phyloP scores from a whole-genome alignment of 1,140 invertebrate species.

The Monomorium pharaonis region DNA sequence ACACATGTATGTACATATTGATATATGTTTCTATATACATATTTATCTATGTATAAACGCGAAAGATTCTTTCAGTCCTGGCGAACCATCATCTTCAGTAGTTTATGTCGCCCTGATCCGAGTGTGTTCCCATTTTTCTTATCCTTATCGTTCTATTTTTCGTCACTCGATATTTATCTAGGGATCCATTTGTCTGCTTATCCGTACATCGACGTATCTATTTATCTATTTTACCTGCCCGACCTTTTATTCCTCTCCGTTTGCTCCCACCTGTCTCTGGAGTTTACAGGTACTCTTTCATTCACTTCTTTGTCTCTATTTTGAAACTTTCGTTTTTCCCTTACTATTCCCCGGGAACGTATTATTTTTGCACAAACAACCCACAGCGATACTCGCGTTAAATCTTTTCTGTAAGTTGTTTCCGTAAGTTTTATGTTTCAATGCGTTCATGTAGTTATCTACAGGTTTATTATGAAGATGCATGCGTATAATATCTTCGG shows the following conservation, averaged over 20 bases:
- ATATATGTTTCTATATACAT: not conserved
- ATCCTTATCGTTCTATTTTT: conserved; percentile 3
- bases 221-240: conserved; percentile 39
- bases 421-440: not conserved
- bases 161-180: conserved; percentile 36
- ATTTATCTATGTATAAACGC: not conserved
- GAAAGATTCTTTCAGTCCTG: not conserved
- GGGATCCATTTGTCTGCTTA: conserved; percentile 51
- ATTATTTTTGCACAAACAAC: conserved; percentile 5
- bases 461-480: conserved; percentile 23
- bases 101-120: not conserved
- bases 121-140: conserved; percentile 15
- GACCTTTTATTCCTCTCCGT: not conserved
- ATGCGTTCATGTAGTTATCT: not conserved
- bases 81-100: not conserved
- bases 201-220: conserved; percentile 36
- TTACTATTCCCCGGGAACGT: not conserved
- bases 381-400: not conserved
- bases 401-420: not conserved
- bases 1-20: no score
- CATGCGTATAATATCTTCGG: conserved; percentile 26
- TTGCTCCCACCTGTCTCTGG: not conserved
- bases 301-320: conserved; percentile 30
- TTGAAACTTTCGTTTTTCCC: not conserved
- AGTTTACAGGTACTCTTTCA: conserved; percentile 21